Conservation (phyloP, 2,888 invertebrate species). For the Metallyticus violacea region DNA sequence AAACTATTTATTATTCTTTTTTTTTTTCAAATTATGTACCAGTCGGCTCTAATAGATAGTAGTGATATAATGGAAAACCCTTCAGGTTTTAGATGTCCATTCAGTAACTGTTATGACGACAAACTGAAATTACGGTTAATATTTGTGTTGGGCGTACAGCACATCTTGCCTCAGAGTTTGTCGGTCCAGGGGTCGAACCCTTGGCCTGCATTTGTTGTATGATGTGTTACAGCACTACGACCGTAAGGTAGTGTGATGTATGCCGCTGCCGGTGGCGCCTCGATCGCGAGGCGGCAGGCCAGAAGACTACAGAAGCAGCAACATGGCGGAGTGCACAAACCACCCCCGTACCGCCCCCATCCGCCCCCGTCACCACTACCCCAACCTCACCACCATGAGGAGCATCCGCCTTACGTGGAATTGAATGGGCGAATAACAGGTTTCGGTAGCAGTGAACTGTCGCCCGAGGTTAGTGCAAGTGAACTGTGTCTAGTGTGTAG, state of each 20-base stretch:
- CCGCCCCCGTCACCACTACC: constrained; percentile 15
- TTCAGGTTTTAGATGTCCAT: too few species aligned
- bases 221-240: not conserved
- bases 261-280: constrained; percentile 86
- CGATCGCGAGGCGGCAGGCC: constrained; percentile 79
- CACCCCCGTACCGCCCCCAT: constrained; percentile 9
- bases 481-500: not conserved
- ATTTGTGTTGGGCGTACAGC: too few species aligned
- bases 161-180: not conserved
- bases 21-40: too few species aligned
- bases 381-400: not conserved
- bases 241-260: constrained; percentile 57
- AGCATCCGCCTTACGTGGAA: constrained; percentile 33
- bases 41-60: too few species aligned
- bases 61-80: too few species aligned
- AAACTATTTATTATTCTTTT: too few species aligned
- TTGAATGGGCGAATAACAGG: constrained; percentile 36
- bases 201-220: not conserved
- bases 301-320: constrained; percentile 39
- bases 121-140: too few species aligned
- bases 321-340: not conserved
- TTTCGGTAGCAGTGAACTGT: constrained; percentile 36
- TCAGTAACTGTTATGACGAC: too few species aligned
- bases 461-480: constrained; percentile 35
- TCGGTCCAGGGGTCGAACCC: not conserved